These are phyloP conservation scores for Adela reaumurella DNA, from an alignment of 2,888 invertebrate species.

Conservation along the genomic window DNA sequence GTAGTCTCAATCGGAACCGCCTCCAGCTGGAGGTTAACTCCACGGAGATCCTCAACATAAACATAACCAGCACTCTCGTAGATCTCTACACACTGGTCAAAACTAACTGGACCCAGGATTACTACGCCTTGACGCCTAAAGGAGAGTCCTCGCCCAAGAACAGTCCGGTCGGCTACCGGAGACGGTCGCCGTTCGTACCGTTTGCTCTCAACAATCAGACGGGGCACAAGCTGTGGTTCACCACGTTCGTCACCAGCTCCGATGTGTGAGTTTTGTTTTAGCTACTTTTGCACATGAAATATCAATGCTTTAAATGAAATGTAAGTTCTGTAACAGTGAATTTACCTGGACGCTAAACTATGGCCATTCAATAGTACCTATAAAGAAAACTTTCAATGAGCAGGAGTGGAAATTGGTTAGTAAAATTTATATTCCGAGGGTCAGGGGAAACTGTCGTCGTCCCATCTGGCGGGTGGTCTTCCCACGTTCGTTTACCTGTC, in stretches of 20 bases:
- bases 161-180: slow-evolving; percentile 61
- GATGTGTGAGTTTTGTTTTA: slow-evolving; percentile 42
- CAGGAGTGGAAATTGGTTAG: too few species aligned
- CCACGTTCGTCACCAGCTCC: slow-evolving; percentile 72
- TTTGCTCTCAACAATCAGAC: slow-evolving; percentile 91
- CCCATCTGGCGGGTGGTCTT: too few species aligned
- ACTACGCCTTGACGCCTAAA: slow-evolving; percentile 40
- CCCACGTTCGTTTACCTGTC: too few species aligned
- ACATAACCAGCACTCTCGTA: slow-evolving; percentile 84
- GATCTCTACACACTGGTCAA: slow-evolving; percentile 78
- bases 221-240: slow-evolving; percentile 81
- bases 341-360: too few species aligned
- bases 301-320: too few species aligned
- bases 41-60: slow-evolving; percentile 75
- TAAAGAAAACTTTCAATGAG: too few species aligned
- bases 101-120: slow-evolving; percentile 84
- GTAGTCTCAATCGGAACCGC: slow-evolving; percentile 54
- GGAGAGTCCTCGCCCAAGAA: slow-evolving; percentile 37
- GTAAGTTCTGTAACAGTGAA: too few species aligned
- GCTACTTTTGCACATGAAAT: background rate
- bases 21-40: slow-evolving; percentile 63
- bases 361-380: too few species aligned
- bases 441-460: too few species aligned
- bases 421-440: too few species aligned
- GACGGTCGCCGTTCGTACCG: slow-evolving; percentile 89